Evolutionary conservation across 2,113 vertebrate genomes (phyloP).

Genomic region (Alligator sinensis): DNA sequence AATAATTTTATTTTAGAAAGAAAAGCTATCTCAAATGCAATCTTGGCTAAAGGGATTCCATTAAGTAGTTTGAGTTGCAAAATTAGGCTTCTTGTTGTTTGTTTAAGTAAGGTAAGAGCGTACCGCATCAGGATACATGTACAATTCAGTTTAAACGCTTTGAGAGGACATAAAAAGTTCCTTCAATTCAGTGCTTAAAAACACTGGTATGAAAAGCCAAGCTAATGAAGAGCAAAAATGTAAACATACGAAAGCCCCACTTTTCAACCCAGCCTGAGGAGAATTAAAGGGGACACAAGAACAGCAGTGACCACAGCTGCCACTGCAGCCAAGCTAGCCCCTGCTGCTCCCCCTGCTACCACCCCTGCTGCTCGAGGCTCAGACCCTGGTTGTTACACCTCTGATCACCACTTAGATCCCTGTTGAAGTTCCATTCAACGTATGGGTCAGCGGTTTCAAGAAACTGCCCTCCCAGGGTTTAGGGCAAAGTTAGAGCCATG

Average conservation of each 20-base stretch:
- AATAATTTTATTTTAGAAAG: slow-evolving; percentile 8
- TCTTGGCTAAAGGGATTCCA: background rate
- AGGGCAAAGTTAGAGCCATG: too few species aligned
- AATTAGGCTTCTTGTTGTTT: background rate
- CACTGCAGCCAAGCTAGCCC: too few species aligned
- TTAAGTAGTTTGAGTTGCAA: slow-evolving; percentile 9
- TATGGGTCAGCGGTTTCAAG: background rate
- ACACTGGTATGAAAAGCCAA: background rate
- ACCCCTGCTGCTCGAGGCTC: too few species aligned
- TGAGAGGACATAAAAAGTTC: background rate
- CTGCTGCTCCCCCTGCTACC: too few species aligned
- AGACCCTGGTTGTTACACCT: background rate
- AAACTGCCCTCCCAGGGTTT: background rate
- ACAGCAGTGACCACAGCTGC: too few species aligned
- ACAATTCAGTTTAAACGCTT: background rate
- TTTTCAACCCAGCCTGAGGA: too few species aligned
- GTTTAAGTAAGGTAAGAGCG: too few species aligned
- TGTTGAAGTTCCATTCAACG: background rate
- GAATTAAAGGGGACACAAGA: too few species aligned
- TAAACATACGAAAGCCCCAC: background rate
- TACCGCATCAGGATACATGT: too few species aligned
- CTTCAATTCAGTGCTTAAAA: background rate
- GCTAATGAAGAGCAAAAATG: background rate
- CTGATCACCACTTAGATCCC: background rate
- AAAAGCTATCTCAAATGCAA: background rate